phyloP scores from a whole-genome alignment of 2,888 invertebrate species.

The Serrognathus titanus region DNA sequence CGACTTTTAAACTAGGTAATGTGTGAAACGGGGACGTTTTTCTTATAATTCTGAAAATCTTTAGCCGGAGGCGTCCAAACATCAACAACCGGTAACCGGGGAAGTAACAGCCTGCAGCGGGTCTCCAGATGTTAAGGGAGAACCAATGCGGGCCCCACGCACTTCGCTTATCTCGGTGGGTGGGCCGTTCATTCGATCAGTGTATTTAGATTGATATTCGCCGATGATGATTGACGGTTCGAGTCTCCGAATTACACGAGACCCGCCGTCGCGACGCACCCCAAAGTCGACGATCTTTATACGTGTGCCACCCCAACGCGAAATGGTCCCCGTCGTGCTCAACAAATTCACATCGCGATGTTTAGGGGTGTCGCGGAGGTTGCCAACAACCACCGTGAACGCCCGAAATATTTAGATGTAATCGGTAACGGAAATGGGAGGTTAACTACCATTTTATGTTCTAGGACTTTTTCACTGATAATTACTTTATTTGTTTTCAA shows the following conservation, averaged over 20 bases:
- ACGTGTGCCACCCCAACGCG: background rate
- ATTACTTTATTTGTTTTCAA: background rate
- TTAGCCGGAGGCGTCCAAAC: background rate
- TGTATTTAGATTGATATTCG: constrained; percentile 28
- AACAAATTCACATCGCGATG: constrained; percentile 10
- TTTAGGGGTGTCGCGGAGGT: constrained; percentile 25
- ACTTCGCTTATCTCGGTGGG: constrained; percentile 21
- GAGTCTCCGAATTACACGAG: constrained; percentile 2
- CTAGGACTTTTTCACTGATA: background rate
- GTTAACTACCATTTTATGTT: constrained; percentile 22
- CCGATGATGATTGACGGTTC: constrained; percentile 25
- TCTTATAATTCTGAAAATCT: too few species aligned
- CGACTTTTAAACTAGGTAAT: too few species aligned
- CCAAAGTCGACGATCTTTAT: background rate
- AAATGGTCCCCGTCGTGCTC: background rate
- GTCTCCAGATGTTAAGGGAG: constrained; percentile 9
- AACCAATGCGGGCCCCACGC: constrained; percentile 24
- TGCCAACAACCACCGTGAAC: constrained; percentile 27
- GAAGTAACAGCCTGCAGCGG: constrained; percentile 6
- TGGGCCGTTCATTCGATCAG: constrained; percentile 26
- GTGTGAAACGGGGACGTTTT: too few species aligned
- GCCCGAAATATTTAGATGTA: constrained; percentile 28
- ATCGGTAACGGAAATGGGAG: constrained; percentile 24
- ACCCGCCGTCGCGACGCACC: background rate
- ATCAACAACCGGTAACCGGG: constrained; percentile 22